A percentile compares a stretch with the other conserved stretches of the same genome.
phyloP scores from a whole-genome alignment of 2,113 vertebrate genomes.

The Litocranius walleri region DNA sequence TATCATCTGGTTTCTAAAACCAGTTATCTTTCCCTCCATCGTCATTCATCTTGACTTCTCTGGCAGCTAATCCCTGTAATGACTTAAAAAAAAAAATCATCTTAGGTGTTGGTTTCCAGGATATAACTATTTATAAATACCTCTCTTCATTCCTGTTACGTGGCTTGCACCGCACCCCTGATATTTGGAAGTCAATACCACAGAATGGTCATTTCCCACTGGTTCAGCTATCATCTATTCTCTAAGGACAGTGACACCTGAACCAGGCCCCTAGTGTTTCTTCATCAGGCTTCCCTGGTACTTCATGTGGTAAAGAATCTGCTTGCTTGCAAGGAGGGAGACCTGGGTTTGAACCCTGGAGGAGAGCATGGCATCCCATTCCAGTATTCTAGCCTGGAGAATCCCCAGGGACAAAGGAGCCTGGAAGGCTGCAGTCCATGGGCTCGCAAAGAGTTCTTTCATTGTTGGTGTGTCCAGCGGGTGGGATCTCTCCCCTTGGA shows the following conservation, averaged over 20 bases:
- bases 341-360: background rate
- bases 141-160: background rate
- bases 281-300: background rate
- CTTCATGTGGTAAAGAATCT: background rate
- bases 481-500: background rate
- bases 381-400: background rate
- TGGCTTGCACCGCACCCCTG: background rate
- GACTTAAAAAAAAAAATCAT: background rate
- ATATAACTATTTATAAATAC: background rate
- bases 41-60: background rate
- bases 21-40: fast-evolving
- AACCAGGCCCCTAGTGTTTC: background rate
- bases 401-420: background rate
- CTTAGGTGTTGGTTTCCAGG: background rate
- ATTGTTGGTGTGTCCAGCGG: background rate
- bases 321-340: background rate
- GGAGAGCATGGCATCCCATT: background rate
- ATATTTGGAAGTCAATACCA: background rate
- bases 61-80: background rate
- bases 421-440: background rate
- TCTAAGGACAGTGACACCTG: background rate
- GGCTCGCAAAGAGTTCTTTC: background rate
- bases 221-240: fast-evolving
- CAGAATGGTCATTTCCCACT: no score
- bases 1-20: background rate